phyloP scores from a whole-genome alignment of 2,888 invertebrate genomes.

The Pollenia labialis region DNA sequence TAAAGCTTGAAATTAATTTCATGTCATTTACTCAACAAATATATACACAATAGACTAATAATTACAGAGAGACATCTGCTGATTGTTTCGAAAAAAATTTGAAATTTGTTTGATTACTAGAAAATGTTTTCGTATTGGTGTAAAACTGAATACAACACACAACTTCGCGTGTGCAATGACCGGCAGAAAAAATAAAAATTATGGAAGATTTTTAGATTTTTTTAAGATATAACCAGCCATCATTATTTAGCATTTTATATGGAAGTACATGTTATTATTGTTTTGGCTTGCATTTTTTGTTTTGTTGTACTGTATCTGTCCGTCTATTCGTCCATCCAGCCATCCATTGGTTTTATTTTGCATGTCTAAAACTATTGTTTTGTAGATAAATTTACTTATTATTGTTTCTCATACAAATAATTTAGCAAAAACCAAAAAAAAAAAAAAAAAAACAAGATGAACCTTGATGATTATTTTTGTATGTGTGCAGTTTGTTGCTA shows the following conservation, averaged over 20 bases:
- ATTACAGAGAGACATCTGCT: slow-evolving; percentile 65
- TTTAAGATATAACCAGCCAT: slow-evolving; percentile 45
- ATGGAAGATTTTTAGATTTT: slow-evolving; percentile 50
- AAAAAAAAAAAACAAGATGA: slow-evolving; percentile 59
- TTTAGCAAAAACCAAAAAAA: slow-evolving; percentile 1
- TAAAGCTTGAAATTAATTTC: slow-evolving; percentile 67
- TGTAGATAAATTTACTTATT: slow-evolving; percentile 42
- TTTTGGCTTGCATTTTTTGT: slow-evolving; percentile 40
- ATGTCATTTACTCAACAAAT: slow-evolving; percentile 52
- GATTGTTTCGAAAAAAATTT: slow-evolving; percentile 20
- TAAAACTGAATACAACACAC: slow-evolving; percentile 17
- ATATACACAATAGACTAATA: slow-evolving; percentile 60
- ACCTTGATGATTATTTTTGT: slow-evolving; percentile 66
- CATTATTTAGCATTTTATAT: slow-evolving; percentile 68
- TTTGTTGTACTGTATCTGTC: slow-evolving; percentile 35
- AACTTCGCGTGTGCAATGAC: slow-evolving; percentile 64
- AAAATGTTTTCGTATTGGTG: slow-evolving; percentile 27
- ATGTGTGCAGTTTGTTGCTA: slow-evolving; percentile 17
- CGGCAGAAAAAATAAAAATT: slow-evolving; percentile 31
- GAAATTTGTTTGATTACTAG: slow-evolving; percentile 8
- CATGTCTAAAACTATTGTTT: slow-evolving; percentile 73
- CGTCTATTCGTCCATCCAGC: slow-evolving; percentile 8
- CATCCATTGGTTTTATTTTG: slow-evolving; percentile 58
- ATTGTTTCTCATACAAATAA: slow-evolving; percentile 52
- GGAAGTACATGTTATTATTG: slow-evolving; percentile 59